Percentiles rank a stretch among this genome's conserved stretches.
Conservation (phyloP, 2,113 vertebrate genomes). For the Chlamydotis undulata region DNA sequence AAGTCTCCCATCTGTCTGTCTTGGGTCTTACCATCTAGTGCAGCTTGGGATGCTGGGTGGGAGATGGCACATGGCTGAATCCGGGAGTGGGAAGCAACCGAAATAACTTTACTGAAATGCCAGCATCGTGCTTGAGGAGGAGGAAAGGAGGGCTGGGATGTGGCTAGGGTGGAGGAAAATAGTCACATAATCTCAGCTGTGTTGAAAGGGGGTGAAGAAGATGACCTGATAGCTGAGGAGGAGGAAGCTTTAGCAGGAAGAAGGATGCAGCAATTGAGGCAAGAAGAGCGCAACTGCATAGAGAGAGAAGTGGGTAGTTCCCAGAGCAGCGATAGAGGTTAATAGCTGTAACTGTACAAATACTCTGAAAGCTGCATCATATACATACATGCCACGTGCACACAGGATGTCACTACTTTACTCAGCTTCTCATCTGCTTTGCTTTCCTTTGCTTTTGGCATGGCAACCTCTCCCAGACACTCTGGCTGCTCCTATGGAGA, state of each 20-base stretch:
- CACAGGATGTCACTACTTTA: not conserved
- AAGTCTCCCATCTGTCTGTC: slow-evolving; percentile 3
- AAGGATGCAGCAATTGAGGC: not conserved
- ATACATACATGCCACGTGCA: not conserved
- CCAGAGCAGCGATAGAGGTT: not conserved
- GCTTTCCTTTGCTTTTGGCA: not conserved
- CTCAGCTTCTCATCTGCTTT: slow-evolving; percentile 1
- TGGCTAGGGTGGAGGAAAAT: not conserved
- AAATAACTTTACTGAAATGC: slow-evolving; percentile 62
- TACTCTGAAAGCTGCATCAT: not conserved
- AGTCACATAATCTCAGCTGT: not conserved
- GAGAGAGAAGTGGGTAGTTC: not conserved
- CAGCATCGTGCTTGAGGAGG: slow-evolving; percentile 55
- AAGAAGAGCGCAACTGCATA: not conserved
- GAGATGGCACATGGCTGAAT: slow-evolving; percentile 14
- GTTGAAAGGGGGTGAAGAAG: not conserved
- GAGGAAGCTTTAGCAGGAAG: not conserved
- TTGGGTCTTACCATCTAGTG: not conserved
- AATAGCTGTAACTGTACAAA: not conserved
- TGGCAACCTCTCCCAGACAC: not conserved
- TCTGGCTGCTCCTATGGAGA: not conserved
- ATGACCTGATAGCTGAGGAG: slow-evolving; percentile 12
- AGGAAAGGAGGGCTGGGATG: slow-evolving; percentile 5
- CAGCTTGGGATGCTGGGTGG: slow-evolving; percentile 20
- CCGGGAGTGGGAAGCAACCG: slow-evolving; percentile 56